Conservation (phyloP, 2,113 vertebrate species). For the Trogon surrucura region DNA sequence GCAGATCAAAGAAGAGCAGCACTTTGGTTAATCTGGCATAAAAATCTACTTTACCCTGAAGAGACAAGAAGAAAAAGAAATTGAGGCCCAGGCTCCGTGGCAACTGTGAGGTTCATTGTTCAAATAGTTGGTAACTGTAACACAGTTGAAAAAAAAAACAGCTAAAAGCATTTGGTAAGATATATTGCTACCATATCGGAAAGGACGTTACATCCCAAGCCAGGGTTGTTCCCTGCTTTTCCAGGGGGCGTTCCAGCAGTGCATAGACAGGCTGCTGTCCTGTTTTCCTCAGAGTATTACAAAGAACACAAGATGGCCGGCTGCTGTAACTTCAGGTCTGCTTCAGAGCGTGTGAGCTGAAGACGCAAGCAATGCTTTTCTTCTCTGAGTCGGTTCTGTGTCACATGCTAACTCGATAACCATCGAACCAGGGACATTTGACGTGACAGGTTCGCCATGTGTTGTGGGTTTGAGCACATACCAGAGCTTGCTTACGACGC, state of each 20-base stretch:
- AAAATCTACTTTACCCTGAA: slow-evolving; percentile 55
- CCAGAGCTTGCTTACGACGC: not conserved
- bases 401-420: not conserved
- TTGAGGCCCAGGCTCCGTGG: slow-evolving; percentile 29
- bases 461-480: not conserved
- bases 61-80: slow-evolving; percentile 57
- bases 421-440: not conserved
- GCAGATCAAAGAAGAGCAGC: slow-evolving; percentile 81
- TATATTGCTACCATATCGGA: slow-evolving; percentile 7
- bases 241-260: not conserved
- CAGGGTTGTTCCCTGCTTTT: not conserved
- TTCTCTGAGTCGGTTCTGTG: not conserved
- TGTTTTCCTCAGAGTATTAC: not conserved
- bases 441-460: not conserved
- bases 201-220: not conserved
- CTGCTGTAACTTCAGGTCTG: not conserved
- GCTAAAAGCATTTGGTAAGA: slow-evolving; percentile 23
- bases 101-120: not conserved
- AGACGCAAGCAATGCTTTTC: not conserved
- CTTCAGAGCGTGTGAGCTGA: not conserved
- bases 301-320: not conserved
- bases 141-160: not conserved
- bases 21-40: slow-evolving; percentile 69
- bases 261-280: not conserved
- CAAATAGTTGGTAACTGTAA: not conserved